Conservation (phyloP, 2,888 invertebrate genomes). For the Agelastica alni region DNA sequence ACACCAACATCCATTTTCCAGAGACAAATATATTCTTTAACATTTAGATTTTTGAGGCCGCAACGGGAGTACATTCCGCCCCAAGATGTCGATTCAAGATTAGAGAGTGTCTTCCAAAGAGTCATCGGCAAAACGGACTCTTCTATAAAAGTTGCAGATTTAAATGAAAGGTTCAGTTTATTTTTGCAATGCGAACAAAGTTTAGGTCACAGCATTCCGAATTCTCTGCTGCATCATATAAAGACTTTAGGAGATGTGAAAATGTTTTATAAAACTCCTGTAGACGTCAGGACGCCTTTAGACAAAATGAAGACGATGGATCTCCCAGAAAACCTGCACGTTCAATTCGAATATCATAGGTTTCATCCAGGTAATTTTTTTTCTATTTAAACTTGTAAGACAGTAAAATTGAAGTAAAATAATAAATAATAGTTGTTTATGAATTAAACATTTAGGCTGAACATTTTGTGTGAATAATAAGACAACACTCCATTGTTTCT, state of each 20-base stretch:
- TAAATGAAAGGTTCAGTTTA: conserved; percentile 68
- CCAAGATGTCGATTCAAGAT: conserved; percentile 63
- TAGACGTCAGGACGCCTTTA: conserved; percentile 72
- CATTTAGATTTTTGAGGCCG: conserved; percentile 76
- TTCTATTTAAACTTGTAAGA: no score
- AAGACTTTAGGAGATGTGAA: conserved; percentile 74
- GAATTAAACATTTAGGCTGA: no score
- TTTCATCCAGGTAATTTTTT: conserved; percentile 74
- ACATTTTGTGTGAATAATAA: no score
- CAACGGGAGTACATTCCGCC: conserved; percentile 77
- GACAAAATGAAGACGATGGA: conserved; percentile 73
- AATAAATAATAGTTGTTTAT: no score
- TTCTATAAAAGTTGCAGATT: conserved; percentile 54
- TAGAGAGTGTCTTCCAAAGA: conserved; percentile 65
- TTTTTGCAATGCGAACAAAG: conserved; percentile 71
- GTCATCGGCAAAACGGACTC: conserved; percentile 58
- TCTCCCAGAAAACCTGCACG: conserved; percentile 85
- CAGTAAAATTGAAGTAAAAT: no score
- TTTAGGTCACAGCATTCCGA: conserved; percentile 80
- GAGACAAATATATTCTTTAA: no score
- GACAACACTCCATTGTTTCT: no score
- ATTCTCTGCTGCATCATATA: conserved; percentile 77
- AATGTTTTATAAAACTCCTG: conserved; percentile 73
- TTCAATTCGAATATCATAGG: conserved; percentile 78
- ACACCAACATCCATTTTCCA: no score